Conservation (phyloP, 2,888 invertebrate species). For the Hipparchia semele region DNA sequence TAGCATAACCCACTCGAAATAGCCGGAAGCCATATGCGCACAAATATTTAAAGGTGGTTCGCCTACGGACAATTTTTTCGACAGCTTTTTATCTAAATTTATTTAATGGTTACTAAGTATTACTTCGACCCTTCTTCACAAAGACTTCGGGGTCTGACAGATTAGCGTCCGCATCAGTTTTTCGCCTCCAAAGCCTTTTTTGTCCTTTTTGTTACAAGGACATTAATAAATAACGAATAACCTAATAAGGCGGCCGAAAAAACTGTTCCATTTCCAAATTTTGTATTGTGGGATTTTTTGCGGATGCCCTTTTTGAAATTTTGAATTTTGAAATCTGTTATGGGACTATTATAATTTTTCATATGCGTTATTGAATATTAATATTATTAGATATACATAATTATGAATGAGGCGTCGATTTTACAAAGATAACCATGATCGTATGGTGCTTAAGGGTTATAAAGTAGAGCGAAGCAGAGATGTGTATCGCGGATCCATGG, state of each 20-base stretch:
- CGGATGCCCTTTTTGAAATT: constrained; percentile 12
- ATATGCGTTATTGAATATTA: not conserved
- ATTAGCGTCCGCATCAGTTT: constrained; percentile 76
- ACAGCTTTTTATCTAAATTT: constrained; percentile 67
- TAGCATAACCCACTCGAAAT: constrained; percentile 80
- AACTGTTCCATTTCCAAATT: constrained; percentile 61
- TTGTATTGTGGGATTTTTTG: constrained; percentile 36
- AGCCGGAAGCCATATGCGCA: constrained; percentile 81
- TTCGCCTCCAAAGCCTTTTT: constrained; percentile 58
- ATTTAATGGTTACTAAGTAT: constrained; percentile 81
- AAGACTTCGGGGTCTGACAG: constrained; percentile 69
- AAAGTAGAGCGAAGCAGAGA: too few relatives aligned
- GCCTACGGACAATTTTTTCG: constrained; percentile 67
- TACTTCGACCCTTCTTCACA: constrained; percentile 73
- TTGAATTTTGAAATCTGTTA: constrained; percentile 5
- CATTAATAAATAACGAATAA: constrained; percentile 79
- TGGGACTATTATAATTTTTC: not conserved
- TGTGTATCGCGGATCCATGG: too few relatives aligned
- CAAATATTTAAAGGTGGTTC: constrained; percentile 80
- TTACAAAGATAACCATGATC: too few relatives aligned
- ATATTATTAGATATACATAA: not conserved
- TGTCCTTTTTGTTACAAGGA: constrained; percentile 65
- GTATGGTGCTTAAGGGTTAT: too few relatives aligned
- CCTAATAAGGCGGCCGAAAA: constrained; percentile 57
- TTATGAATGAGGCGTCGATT: too few relatives aligned